Percentiles rank a stretch among this genome's conserved stretches.
phyloP scores from a whole-genome alignment of 2,888 invertebrate genomes.

The Macaria notata region DNA sequence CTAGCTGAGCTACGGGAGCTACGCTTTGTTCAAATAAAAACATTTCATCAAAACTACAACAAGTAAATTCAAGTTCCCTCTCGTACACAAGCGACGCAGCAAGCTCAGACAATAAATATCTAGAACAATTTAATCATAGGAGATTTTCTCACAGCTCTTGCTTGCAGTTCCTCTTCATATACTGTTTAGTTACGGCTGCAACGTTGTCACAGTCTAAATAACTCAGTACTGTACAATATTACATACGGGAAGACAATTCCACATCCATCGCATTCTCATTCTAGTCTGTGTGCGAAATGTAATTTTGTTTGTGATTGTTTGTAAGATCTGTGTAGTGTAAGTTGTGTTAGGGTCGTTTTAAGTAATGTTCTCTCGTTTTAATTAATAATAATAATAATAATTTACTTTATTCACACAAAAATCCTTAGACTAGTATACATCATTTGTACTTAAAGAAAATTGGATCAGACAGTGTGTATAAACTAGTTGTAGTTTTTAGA shows the following conservation, averaged over 20 bases:
- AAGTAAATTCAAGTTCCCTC: no score
- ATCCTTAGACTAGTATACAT: no score
- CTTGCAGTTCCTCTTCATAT: constrained; percentile 20
- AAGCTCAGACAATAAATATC: background rate
- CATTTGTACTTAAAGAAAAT: no score
- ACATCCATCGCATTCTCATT: constrained; percentile 15
- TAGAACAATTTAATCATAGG: constrained; percentile 23
- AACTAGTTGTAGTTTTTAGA: no score
- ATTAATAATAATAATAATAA: no score
- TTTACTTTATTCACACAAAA: no score
- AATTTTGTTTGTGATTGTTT: constrained; percentile 18
- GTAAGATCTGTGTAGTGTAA: background rate
- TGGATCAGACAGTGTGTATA: no score
- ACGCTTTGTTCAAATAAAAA: no score
- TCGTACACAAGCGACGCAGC: background rate
- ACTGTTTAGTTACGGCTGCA: constrained; percentile 24
- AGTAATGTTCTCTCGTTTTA: no score
- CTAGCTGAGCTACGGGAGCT: no score
- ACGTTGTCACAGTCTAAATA: constrained; percentile 23
- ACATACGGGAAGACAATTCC: constrained; percentile 18
- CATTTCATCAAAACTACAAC: no score
- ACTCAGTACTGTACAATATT: constrained; percentile 18
- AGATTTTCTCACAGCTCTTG: constrained; percentile 19
- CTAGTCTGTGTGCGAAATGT: constrained; percentile 5
- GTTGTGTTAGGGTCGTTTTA: background rate